phyloP scores from a whole-genome alignment of 2,888 invertebrate species.

The Nycteola revayana region DNA sequence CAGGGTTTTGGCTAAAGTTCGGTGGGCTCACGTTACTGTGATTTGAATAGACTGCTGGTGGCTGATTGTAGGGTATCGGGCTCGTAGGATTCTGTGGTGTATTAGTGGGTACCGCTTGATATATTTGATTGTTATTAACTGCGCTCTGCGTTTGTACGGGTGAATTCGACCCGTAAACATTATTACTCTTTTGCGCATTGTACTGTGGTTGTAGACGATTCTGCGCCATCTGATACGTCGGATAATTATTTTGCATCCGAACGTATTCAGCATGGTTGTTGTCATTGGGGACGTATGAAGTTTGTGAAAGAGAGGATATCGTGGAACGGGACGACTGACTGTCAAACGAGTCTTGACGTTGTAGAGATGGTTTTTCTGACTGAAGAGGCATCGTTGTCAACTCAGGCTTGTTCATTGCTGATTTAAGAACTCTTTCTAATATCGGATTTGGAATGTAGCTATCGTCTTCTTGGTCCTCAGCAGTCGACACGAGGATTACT shows the following conservation, averaged over 20 bases:
- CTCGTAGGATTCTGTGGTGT: constrained; percentile 52
- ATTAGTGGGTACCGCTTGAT: constrained; percentile 59
- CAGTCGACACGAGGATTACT: constrained; percentile 95
- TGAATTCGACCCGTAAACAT: constrained; percentile 57
- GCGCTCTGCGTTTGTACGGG: constrained; percentile 48
- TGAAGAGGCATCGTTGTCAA: constrained; percentile 76
- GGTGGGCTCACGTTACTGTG: constrained; percentile 57
- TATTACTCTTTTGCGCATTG: constrained; percentile 57
- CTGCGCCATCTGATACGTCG: constrained; percentile 61
- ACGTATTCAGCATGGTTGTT: constrained; percentile 63
- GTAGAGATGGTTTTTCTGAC: constrained; percentile 71
- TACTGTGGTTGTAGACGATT: constrained; percentile 62
- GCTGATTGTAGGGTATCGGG: constrained; percentile 67
- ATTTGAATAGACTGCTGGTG: constrained; percentile 58
- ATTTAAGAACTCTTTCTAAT: constrained; percentile 91
- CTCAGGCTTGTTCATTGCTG: constrained; percentile 89
- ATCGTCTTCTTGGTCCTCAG: constrained; percentile 95
- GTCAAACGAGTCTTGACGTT: constrained; percentile 76
- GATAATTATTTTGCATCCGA: constrained; percentile 61
- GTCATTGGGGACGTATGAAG: constrained; percentile 59
- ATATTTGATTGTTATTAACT: constrained; percentile 57
- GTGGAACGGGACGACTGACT: constrained; percentile 78
- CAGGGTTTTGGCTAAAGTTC: constrained; percentile 54
- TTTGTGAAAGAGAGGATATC: constrained; percentile 73
- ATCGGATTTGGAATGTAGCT: constrained; percentile 96